Percentiles rank a stretch among this genome's conserved stretches.
These are phyloP conservation scores for Pithys albifrons DNA, from an alignment of 2,113 vertebrate species.

Conservation along the genomic window DNA sequence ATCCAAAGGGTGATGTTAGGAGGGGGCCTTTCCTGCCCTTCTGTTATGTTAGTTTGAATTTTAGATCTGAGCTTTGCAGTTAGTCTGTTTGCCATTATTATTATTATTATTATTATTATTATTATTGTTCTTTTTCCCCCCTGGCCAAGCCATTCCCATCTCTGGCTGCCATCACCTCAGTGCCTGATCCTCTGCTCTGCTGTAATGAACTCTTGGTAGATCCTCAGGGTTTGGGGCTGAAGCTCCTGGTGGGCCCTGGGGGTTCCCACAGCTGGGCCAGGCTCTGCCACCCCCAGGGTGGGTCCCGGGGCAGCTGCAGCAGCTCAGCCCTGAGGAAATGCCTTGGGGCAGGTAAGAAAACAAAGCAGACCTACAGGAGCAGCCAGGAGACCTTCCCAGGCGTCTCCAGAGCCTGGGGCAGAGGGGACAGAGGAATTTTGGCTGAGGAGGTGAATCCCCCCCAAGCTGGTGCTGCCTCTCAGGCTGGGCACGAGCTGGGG, in stretches of 20 bases:
- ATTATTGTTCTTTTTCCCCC: not conserved
- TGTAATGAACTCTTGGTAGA: not conserved
- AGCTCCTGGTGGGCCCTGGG: not conserved
- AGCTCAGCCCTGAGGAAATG: not conserved
- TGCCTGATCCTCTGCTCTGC: not conserved
- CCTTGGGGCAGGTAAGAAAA: rapidly evolving
- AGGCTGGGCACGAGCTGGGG: rapidly evolving
- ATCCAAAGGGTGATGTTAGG: not conserved
- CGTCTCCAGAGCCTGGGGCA: rapidly evolving
- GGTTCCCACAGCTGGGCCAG: rapidly evolving
- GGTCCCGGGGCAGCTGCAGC: not conserved
- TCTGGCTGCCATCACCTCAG: not conserved
- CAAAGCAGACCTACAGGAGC: not conserved
- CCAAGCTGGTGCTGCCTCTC: not conserved
- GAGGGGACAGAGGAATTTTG: not conserved
- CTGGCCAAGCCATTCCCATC: not conserved
- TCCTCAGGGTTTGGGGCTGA: not conserved
- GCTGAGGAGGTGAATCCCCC: not conserved
- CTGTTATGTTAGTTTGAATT: not conserved
- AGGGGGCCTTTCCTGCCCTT: not conserved
- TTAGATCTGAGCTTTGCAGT: not conserved
- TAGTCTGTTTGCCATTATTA: not conserved
- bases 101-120: not conserved
- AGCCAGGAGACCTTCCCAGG: rapidly evolving
- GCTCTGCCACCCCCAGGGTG: not conserved